phyloP scores from a whole-genome alignment of 1,140 invertebrate genomes.

The Leguminivora glycinivorella region DNA sequence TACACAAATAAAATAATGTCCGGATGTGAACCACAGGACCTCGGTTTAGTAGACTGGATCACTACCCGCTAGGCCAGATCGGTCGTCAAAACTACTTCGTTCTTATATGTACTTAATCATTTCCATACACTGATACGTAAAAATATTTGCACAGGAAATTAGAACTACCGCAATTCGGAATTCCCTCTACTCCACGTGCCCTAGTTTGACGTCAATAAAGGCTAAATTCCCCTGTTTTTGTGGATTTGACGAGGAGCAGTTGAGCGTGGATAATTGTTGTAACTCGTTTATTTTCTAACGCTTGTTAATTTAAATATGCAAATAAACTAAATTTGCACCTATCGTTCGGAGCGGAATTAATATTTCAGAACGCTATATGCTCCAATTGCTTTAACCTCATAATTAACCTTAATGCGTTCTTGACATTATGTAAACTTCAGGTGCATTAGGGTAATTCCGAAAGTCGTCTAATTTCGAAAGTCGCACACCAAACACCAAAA shows the following conservation, averaged over 20 bases:
- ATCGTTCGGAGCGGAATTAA: background rate
- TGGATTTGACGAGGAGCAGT: background rate
- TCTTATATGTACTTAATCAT: too few relatives aligned
- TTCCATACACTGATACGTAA: too few relatives aligned
- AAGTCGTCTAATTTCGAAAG: too few relatives aligned
- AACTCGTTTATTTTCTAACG: constrained; percentile 22
- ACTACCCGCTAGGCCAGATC: too few relatives aligned
- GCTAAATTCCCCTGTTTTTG: background rate
- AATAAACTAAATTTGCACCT: background rate
- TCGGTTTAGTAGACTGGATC: too few relatives aligned
- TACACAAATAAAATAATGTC: too few relatives aligned
- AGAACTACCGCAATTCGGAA: background rate
- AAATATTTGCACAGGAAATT: background rate
- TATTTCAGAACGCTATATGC: background rate
- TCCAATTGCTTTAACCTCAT: background rate
- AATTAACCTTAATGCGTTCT: background rate
- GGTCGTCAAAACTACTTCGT: too few relatives aligned
- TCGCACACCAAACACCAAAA: too few relatives aligned
- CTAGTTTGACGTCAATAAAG: background rate
- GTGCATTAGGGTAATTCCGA: too few relatives aligned
- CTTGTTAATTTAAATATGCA: constrained; percentile 5
- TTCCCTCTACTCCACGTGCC: constrained; percentile 2
- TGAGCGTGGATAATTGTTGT: constrained; percentile 2
- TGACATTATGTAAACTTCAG: too few relatives aligned
- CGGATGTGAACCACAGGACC: too few relatives aligned